phyloP scores from a whole-genome alignment of 2,797 vertebrate species.

The Furcifer pardalis region DNA sequence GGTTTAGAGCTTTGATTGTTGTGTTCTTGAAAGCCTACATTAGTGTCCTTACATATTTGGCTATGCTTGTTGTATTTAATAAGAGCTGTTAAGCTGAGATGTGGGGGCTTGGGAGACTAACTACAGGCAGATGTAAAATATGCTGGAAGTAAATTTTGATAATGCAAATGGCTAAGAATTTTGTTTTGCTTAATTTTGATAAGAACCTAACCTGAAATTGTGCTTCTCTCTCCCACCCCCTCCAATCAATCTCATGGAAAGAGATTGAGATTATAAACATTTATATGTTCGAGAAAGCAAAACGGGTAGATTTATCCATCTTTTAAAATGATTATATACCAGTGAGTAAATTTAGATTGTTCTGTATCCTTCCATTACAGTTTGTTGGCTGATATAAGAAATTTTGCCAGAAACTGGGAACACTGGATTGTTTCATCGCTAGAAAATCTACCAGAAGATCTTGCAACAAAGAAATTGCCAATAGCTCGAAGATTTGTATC shows the following conservation, averaged over 20 bases:
- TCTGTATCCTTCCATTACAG: constrained; percentile 69
- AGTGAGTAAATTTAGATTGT: neutral
- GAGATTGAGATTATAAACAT: neutral
- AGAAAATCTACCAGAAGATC: constrained; percentile 92
- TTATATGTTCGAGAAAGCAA: neutral
- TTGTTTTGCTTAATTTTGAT: neutral
- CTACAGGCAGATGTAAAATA: neutral
- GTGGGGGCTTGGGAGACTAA: no score
- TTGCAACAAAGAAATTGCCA: constrained; percentile 91
- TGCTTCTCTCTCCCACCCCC: no score
- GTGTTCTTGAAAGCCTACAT: neutral
- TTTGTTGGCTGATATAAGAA: constrained; percentile 94
- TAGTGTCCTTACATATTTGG: neutral
- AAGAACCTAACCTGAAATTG: no score
- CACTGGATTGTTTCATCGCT: constrained; percentile 94
- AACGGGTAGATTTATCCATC: neutral
- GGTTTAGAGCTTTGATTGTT: neutral
- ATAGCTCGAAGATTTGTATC: constrained; percentile 93
- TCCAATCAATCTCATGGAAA: neutral
- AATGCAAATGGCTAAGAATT: neutral
- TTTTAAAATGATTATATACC: neutral
- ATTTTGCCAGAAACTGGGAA: constrained; percentile 98
- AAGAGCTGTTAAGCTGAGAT: no score
- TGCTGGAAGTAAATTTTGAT: neutral
- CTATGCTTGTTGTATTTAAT: neutral